Percentiles rank a stretch among this genome's conserved stretches.
These are phyloP conservation scores for Heliconius hortense DNA, from an alignment of 2,888 invertebrate species.

Conservation along the genomic window DNA sequence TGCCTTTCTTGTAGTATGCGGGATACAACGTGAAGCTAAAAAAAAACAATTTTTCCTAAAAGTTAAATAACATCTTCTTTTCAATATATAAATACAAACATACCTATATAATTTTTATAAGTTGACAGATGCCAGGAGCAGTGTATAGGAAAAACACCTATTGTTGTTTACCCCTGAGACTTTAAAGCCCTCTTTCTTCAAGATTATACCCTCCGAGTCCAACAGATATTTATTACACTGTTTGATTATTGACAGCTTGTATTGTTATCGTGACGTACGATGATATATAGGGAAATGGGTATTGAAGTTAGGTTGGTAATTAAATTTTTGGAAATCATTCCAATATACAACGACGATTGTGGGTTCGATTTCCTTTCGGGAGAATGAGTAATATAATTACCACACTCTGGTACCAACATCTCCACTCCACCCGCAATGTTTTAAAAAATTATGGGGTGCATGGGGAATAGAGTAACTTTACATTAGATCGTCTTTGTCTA, in stretches of 20 bases:
- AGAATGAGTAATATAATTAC: not conserved
- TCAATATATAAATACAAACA: not conserved
- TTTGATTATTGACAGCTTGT: constrained; percentile 52
- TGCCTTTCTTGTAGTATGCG: not conserved
- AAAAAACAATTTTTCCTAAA: not conserved
- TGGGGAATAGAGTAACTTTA: too few relatives aligned
- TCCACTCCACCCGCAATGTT: too few relatives aligned
- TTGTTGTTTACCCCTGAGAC: constrained; percentile 55
- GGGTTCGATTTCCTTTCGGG: not conserved
- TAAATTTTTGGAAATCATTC: constrained; percentile 18
- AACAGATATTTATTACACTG: constrained; percentile 56
- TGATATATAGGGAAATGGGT: constrained; percentile 39
- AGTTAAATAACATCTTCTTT: not conserved
- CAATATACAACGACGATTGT: not conserved
- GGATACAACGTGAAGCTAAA: not conserved
- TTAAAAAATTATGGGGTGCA: too few relatives aligned
- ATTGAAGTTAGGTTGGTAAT: constrained; percentile 10
- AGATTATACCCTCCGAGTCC: constrained; percentile 55
- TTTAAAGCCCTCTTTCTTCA: constrained; percentile 55
- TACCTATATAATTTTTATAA: constrained; percentile 18
- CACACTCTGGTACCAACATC: not conserved
- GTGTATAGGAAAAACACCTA: constrained; percentile 57
- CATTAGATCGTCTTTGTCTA: too few relatives aligned
- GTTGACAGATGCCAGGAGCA: constrained; percentile 41
- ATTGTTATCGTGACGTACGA: constrained; percentile 46